phyloP scores from a whole-genome alignment of 2,113 vertebrate species.

The Sturnira hondurensis region DNA sequence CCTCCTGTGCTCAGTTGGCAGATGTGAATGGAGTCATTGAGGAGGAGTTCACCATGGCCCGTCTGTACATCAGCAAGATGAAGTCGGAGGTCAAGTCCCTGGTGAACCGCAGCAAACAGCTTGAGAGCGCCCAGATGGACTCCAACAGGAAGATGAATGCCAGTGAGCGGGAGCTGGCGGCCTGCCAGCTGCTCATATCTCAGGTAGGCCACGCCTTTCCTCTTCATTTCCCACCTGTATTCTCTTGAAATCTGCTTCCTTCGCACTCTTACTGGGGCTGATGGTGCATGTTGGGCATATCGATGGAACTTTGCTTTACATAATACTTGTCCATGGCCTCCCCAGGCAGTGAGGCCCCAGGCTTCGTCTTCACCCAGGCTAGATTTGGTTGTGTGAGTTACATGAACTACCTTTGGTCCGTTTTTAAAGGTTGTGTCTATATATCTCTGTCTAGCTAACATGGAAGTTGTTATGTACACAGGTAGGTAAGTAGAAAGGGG shows the following conservation, averaged over 20 bases:
- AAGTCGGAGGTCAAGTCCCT: slow-evolving; percentile 94
- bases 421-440: background rate
- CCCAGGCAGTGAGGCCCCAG: background rate
- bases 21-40: slow-evolving; percentile 90
- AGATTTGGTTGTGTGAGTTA: background rate
- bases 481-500: background rate
- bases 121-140: slow-evolving; percentile 90
- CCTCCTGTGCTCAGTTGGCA: slow-evolving; percentile 79
- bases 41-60: slow-evolving; percentile 93
- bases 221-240: fast-evolving
- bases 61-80: slow-evolving; percentile 95
- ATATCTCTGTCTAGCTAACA: background rate
- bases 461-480: background rate
- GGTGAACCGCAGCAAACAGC: slow-evolving; percentile 91
- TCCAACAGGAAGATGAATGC: slow-evolving; percentile 91
- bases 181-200: slow-evolving; percentile 92
- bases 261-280: fast-evolving
- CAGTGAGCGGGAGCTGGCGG: slow-evolving; percentile 91
- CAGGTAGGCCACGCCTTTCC: slow-evolving; percentile 78
- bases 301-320: fast-evolving
- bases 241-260: background rate
- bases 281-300: fast-evolving
- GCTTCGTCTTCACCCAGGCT: background rate
- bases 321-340: background rate
- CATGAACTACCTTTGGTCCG: background rate